These are phyloP conservation scores for Cottoperca gobio DNA, from an alignment of 2,797 vertebrate species.

Conservation along the genomic window DNA sequence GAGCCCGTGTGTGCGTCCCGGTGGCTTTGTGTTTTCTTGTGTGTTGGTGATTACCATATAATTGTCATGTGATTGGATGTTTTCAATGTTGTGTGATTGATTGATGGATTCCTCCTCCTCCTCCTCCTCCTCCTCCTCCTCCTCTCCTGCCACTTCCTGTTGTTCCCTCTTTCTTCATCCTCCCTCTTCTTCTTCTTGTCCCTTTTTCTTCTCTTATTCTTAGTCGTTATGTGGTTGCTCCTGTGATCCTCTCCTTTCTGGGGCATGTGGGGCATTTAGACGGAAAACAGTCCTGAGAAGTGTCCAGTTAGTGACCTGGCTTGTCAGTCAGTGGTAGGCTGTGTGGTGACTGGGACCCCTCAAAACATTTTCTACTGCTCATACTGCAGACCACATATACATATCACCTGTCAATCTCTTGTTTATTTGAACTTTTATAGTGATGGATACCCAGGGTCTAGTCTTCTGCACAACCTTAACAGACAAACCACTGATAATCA, in stretches of 20 bases:
- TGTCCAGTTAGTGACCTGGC: conserved; percentile 75
- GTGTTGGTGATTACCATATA: conserved; percentile 90
- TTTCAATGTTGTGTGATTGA: conserved; percentile 91
- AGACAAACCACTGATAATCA: conserved; percentile 60
- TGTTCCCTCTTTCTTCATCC: conserved; percentile 74
- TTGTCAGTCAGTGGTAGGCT: conserved; percentile 79
- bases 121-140: conserved; percentile 27
- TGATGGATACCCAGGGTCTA: conserved; percentile 65
- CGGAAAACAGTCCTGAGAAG: conserved; percentile 74
- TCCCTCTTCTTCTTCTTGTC: conserved; percentile 53
- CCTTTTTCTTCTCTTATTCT: conserved; percentile 74
- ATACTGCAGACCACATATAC: conserved; percentile 67
- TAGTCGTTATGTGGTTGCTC: conserved; percentile 88
- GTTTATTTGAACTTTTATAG: conserved; percentile 48
- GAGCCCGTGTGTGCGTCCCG: conserved; percentile 87
- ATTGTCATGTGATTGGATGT: conserved; percentile 91
- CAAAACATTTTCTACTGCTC: conserved; percentile 67
- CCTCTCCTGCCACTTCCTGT: conserved; percentile 67
- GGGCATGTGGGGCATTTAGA: conserved; percentile 95
- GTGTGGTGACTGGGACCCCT: conserved; percentile 81
- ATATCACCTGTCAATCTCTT: conserved; percentile 54
- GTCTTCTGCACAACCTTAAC: conserved; percentile 65
- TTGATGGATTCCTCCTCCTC: conserved; percentile 80
- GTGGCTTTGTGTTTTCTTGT: conserved; percentile 89
- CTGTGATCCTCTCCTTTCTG: conserved; percentile 97